Evolutionary conservation across 2,797 vertebrate genomes (phyloP).

Genomic region (Galaxias olidus): DNA sequence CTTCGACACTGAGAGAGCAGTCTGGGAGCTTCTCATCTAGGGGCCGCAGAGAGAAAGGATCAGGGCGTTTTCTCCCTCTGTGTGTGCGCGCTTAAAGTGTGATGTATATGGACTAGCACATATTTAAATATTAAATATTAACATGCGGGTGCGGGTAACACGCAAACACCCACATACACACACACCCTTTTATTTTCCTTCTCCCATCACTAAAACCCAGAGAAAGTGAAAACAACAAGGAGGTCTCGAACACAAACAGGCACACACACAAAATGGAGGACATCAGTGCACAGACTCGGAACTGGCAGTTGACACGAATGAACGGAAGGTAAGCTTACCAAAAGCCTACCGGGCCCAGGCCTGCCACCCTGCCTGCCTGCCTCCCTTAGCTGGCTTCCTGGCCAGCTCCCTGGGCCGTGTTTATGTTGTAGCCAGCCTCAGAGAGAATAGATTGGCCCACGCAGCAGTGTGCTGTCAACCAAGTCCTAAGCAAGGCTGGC

Average conservation of each 20-base stretch:
- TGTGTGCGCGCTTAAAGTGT: conserved; percentile 8
- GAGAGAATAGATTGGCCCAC: conserved; percentile 78
- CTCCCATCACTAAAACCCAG: too few relatives aligned
- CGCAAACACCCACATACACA: not conserved
- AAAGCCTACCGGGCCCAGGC: conserved; percentile 70
- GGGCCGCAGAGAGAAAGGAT: conserved; percentile 37
- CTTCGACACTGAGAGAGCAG: conserved; percentile 15
- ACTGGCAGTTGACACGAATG: conserved; percentile 3
- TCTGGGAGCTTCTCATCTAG: not conserved
- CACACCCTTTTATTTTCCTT: not conserved
- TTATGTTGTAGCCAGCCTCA: conserved; percentile 70
- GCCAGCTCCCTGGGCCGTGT: conserved; percentile 73
- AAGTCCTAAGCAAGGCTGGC: conserved; percentile 75
- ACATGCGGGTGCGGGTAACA: conserved; percentile 29
- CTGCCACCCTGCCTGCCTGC: conserved; percentile 57
- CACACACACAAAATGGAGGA: not conserved
- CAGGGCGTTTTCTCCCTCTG: conserved; percentile 25
- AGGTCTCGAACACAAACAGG: not conserved
- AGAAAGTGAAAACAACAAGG: too few relatives aligned
- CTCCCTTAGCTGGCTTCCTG: conserved; percentile 57
- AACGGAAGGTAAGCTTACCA: conserved; percentile 62
- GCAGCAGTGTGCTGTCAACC: conserved; percentile 78
- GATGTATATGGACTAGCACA: conserved; percentile 9
- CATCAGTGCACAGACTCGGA: not conserved
- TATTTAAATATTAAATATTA: too few relatives aligned